Evolutionary conservation across 2,797 vertebrate species (phyloP).

Genomic region (Anas capensis): DNA sequence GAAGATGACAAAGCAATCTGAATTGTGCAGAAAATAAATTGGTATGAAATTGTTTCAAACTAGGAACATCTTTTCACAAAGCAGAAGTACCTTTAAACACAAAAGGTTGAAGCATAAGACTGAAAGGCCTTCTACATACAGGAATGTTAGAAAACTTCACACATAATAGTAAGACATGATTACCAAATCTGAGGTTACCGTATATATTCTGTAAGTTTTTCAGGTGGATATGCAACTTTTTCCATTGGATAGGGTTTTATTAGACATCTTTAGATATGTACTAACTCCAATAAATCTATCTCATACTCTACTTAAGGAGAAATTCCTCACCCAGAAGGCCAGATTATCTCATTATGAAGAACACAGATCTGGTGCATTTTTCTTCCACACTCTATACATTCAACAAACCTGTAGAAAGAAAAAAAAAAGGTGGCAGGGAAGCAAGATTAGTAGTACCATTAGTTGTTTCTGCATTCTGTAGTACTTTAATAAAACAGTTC

Average conservation of each 20-base stretch:
- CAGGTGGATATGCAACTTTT: background rate
- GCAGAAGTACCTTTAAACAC: background rate
- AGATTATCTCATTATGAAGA: conserved; percentile 96
- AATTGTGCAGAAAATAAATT: background rate
- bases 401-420: conserved; percentile 88
- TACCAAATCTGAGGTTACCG: background rate
- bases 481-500: background rate
- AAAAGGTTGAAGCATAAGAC: background rate
- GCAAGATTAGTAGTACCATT: background rate
- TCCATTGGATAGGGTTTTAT: background rate
- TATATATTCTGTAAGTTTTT: background rate
- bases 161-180: background rate
- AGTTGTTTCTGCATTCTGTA: background rate
- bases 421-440: background rate
- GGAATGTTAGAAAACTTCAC: background rate
- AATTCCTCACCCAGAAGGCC: conserved; percentile 92
- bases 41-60: background rate
- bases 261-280: background rate
- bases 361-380: conserved; percentile 99
- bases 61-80: background rate
- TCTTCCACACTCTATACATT: conserved; percentile 95
- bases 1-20: background rate
- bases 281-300: background rate
- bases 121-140: background rate
- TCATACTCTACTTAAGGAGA: background rate